A percentile compares a stretch with the other conserved stretches of the same genome.
Conservation (phyloP, 1,140 invertebrate genomes). For the Diplogasteroides magnus region DNA sequence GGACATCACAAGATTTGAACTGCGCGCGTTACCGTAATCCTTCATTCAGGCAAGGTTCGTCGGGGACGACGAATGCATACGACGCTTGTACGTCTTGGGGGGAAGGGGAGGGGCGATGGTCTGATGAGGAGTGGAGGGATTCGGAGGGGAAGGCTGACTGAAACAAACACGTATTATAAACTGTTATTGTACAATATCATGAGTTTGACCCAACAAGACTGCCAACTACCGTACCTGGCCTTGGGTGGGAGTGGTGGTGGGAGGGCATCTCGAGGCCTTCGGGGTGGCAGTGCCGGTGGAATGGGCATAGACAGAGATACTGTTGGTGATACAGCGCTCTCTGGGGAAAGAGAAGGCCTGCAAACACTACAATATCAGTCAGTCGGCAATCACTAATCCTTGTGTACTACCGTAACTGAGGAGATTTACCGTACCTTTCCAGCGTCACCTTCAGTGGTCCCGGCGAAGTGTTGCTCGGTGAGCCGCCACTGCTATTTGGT, state of each 20-base stretch:
- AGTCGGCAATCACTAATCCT: background rate
- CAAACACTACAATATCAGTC: background rate
- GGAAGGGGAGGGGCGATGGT: background rate
- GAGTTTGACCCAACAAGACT: no score
- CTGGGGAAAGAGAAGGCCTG: background rate
- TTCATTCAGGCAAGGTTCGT: background rate
- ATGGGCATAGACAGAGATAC: background rate
- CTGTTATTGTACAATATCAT: no score
- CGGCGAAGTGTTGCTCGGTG: background rate
- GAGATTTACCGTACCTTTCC: no score
- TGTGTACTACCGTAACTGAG: no score
- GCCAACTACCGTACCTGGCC: background rate
- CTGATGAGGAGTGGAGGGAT: background rate
- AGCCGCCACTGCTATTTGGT: no score
- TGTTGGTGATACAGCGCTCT: background rate
- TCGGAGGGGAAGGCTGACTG: background rate
- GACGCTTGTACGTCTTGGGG: background rate
- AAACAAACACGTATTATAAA: no score
- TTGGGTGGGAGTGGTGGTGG: background rate
- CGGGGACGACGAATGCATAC: background rate
- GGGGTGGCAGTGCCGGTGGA: background rate
- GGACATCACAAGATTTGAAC: background rate
- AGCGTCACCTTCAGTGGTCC: background rate
- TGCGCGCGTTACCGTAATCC: no score
- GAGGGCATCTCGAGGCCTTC: background rate